phyloP scores from a whole-genome alignment of 2,888 invertebrate genomes.

The Drosophila glabriapex region DNA sequence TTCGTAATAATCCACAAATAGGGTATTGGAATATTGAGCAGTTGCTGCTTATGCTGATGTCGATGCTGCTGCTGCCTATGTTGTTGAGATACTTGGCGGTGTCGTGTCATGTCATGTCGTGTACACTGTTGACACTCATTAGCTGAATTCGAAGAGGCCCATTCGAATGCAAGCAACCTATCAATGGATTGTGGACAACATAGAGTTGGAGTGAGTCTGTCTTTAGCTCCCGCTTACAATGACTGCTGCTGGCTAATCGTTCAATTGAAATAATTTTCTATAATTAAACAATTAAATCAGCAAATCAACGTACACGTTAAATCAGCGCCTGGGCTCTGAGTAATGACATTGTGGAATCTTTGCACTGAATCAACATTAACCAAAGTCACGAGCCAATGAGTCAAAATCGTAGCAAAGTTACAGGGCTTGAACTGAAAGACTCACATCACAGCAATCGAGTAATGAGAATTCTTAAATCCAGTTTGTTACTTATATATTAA shows the following conservation, averaged over 20 bases:
- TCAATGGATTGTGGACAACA: constrained; percentile 33
- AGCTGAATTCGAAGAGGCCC: constrained; percentile 22
- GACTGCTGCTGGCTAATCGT: constrained; percentile 12
- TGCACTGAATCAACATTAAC: constrained; percentile 22
- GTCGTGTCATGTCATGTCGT: constrained; percentile 54
- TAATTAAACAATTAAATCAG: constrained; percentile 77
- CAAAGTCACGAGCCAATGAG: constrained; percentile 53
- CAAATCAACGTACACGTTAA: constrained; percentile 35
- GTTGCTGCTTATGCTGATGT: background rate
- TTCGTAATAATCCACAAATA: background rate
- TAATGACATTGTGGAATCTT: constrained; percentile 45
- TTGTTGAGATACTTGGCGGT: constrained; percentile 26
- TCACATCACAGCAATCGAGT: constrained; percentile 4
- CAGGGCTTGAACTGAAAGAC: background rate
- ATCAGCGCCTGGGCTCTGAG: constrained; percentile 36
- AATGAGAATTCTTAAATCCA: background rate
- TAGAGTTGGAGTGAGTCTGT: constrained; percentile 21
- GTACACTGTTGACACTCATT: constrained; percentile 61
- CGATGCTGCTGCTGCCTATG: background rate
- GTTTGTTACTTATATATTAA: background rate
- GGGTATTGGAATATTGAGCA: background rate
- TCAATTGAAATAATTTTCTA: constrained; percentile 71
- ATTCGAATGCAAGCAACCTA: constrained; percentile 18
- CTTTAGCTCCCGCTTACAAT: background rate
- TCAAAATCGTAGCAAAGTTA: constrained; percentile 37